A percentile compares a stretch with the other conserved stretches of the same genome.
These are phyloP conservation scores for Aphelocoma coerulescens DNA, from an alignment of 2,113 vertebrate genomes.

Conservation along the genomic window DNA sequence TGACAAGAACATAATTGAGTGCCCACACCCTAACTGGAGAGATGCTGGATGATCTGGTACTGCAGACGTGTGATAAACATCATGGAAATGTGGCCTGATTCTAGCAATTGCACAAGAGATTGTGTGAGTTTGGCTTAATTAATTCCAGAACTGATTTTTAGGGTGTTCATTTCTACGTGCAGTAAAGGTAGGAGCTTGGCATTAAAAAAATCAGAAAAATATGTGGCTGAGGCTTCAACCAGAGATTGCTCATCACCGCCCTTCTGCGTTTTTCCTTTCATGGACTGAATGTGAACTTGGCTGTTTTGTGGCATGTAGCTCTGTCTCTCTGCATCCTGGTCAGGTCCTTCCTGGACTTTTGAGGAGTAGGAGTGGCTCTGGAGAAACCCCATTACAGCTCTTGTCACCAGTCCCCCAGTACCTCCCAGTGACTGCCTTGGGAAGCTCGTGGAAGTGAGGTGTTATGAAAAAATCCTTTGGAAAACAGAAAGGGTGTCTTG, in stretches of 20 bases:
- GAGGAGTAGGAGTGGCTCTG: not conserved
- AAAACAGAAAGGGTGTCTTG: not conserved
- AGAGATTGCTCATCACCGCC: not conserved
- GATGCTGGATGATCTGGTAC: slow-evolving; percentile 43
- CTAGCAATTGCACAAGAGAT: slow-evolving; percentile 31
- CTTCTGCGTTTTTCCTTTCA: fast-evolving
- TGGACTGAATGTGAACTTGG: not conserved
- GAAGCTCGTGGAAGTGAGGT: not conserved
- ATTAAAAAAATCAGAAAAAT: not conserved
- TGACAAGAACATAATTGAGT: slow-evolving; percentile 57
- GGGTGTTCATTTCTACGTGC: not conserved
- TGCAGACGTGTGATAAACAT: slow-evolving; percentile 25
- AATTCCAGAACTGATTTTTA: not conserved
- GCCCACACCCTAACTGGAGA: slow-evolving; percentile 43
- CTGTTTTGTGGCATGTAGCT: fast-evolving
- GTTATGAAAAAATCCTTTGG: not conserved
- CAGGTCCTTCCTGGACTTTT: not conserved
- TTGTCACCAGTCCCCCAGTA: not conserved
- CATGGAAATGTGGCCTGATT: slow-evolving; percentile 6
- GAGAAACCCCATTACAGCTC: not conserved
- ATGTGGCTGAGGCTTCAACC: not conserved
- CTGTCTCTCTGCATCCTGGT: not conserved
- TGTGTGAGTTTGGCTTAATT: not conserved
- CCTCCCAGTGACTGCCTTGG: not conserved
- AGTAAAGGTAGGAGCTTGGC: not conserved